Evolutionary conservation across 2,888 invertebrate genomes (phyloP), one percentile per base, ranked within the genome.

Genomic region (Malthinus seriepunctatus): DNA sequence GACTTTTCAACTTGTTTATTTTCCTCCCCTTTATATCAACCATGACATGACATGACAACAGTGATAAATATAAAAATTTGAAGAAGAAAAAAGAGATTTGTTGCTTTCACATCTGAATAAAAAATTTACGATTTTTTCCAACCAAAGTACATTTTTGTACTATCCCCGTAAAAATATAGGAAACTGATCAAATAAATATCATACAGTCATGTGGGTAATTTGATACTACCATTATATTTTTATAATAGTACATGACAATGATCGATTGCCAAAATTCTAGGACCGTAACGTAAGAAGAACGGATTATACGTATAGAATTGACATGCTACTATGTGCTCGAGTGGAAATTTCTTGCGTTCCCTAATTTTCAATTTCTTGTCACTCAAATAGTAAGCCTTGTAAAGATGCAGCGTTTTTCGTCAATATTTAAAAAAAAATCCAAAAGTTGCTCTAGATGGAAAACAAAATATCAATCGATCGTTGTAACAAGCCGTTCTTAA

Each of bases 201-300:
- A 42, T 23, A 42, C 39, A 52, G 52, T 23, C 46, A 38, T 42
- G 52, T 46, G 15, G 42, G 52, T 52, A 52, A 52, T 52, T 44
- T 45, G 46, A 52, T 52, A 52, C 52, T 37, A 45, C 52, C 52
- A 52, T 52, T 52, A 52, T 52, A 46, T 44, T 52, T 46, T 45
- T 46, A 52, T 45, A 52, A 52, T 52, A 46, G 12, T 46, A 35
- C n/a, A 37, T 52, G 52, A 52, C 52, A 46, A 46, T 52, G 52
- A 52, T 52, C 31, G 52, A 52, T 52, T 42, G 39, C 39, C 23
- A 23, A 42, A 42, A 42, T 42, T 42, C 15, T 42, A 23, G 23
- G 14, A 42, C 14, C 39, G 39, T 15, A 42, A 42, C 39, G 39
- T 42, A 42, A 14, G 23, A 42, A 9, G 39, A 42, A 23, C 14